Evolutionary conservation across 2,888 invertebrate species (phyloP), one percentile per base, ranked within the genome.

Genomic region (Lithosia quadra): DNA sequence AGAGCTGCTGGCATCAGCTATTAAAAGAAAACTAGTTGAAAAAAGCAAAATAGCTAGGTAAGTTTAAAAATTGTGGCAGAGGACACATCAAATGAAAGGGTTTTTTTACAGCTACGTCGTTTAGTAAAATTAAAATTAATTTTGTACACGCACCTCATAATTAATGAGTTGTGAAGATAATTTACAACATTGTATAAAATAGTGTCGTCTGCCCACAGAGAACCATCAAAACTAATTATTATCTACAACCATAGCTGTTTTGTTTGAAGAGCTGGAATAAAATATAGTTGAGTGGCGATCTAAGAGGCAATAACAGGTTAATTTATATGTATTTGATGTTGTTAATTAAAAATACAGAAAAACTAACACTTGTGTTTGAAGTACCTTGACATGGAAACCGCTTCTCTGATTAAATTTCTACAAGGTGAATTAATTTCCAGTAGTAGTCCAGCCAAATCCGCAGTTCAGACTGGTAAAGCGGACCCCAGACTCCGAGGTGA

Each of bases 151-250:
- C 70, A 60, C 53, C 61, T 67, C 39, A 64, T 75, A 75, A 80
- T 75, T 71, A 79, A 79, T 77, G 53, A 63, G 58, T 62, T 55
- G 49, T 73, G 57, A 60, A 69, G 53, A 77, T 77, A 71, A 81
- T 73, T 72, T 69, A 73, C 67, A 71, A 77, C 68, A 68, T 59
- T 70, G 68, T 72, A 69, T 73, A 70, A 71, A 68, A 73, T 80
- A 69, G 67, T 71, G 67, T 63, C 67, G 33, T 66, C 75, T 70
- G 33, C 73, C 81, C 69, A 79, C 77, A 36, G 49, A 61, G 36
- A 67, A 68, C 68, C 75, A 79, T 74, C 60, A 62, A 57, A 73
- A 75, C 73, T 81, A 79, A 80, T 80, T 80, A 81, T 57, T 36
- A n/a, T n/a, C n/a, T 58, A 55, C 69, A 69, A 60, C 57, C 71